Evolutionary conservation across 2,113 vertebrate species (phyloP), one percentile per base, ranked within the genome.

Genomic region (Grammomys surdaster): DNA sequence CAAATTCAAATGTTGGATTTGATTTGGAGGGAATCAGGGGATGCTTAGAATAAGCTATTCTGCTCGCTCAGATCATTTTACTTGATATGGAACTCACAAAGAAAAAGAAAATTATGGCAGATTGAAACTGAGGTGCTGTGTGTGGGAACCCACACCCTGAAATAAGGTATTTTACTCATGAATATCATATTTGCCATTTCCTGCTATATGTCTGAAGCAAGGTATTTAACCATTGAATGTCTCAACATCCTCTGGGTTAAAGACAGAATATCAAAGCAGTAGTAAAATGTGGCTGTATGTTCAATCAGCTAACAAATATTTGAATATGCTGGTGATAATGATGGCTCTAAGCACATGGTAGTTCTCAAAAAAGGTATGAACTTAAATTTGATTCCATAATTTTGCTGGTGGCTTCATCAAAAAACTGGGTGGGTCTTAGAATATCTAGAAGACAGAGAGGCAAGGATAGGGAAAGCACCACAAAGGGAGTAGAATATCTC

Each of bases 401-500:
- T 95, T 91, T 95, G 67, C 63, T 60, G 54, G 90, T 7, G 73
- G 33, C 4, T 81, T 96, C 40, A 73, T 67, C 8, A 54, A 95
- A 92, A 77, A 92, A 82, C 33, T 94, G 24, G 8, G 56, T 36
- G 88, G 5, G 40, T 94, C 24, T 90, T 20, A 43, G 7, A 36
- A 93, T 48, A 63, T 26, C 31, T 46, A 78, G 40, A 87, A 91
- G n/a, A 19, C n/a, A 75, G 60, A 73, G 82, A 3, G 51, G 8
- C 0, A 67, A 58, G 20, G 28, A 73, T 46, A 54, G 33, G n/a
- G 24, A 46, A 36, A 72, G 26, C 46, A 88, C 22, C 84, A 82
- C 19, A 51, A 11, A 33, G 33, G 76, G 94, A 36, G 56, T 33
- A 93, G 87, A 94, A 89, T 84, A 58, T 51, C 40, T 82, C 77